phyloP scores from a whole-genome alignment of 2,797 vertebrate species.

The Coregonus sp. region DNA sequence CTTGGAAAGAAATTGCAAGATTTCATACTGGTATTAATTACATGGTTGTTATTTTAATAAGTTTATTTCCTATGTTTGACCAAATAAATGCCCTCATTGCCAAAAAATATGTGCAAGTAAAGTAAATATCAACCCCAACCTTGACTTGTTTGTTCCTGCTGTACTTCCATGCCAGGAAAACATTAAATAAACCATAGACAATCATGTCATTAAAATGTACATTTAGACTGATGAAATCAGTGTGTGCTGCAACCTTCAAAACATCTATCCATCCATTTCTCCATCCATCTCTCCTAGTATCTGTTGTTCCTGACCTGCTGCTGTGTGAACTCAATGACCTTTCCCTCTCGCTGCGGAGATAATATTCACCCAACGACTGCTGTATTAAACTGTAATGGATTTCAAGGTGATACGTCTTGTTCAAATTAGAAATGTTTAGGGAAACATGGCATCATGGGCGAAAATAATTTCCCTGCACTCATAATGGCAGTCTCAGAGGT shows the following conservation, averaged over 20 bases:
- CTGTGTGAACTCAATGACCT: constrained; percentile 52
- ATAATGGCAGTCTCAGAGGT: constrained; percentile 36
- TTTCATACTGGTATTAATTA: neutral
- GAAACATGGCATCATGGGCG: constrained; percentile 41
- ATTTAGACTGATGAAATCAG: constrained; percentile 15
- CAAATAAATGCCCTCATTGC: neutral
- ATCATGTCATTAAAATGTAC: neutral
- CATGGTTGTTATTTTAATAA: neutral
- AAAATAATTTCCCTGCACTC: constrained; percentile 47
- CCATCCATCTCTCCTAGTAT: constrained; percentile 20
- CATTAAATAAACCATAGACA: constrained; percentile 8
- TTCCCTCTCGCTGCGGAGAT: constrained; percentile 36
- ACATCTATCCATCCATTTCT: constrained; percentile 36
- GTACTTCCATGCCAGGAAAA: neutral
- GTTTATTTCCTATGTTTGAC: neutral
- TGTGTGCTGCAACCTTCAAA: constrained; percentile 20
- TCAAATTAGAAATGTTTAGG: constrained; percentile 52
- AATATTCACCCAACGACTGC: constrained; percentile 46
- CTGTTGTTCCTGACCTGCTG: constrained; percentile 28
- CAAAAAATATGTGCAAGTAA: neutral
- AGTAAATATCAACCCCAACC: constrained; percentile 1
- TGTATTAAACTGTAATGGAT: constrained; percentile 54
- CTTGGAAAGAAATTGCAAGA: neutral
- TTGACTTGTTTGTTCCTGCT: constrained; percentile 6
- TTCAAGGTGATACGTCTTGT: constrained; percentile 48